A percentile compares a stretch with the other conserved stretches of the same genome.
These are phyloP conservation scores for Oxyscelio sp. DNA, from an alignment of 2,888 invertebrate genomes.

Conservation along the genomic window DNA sequence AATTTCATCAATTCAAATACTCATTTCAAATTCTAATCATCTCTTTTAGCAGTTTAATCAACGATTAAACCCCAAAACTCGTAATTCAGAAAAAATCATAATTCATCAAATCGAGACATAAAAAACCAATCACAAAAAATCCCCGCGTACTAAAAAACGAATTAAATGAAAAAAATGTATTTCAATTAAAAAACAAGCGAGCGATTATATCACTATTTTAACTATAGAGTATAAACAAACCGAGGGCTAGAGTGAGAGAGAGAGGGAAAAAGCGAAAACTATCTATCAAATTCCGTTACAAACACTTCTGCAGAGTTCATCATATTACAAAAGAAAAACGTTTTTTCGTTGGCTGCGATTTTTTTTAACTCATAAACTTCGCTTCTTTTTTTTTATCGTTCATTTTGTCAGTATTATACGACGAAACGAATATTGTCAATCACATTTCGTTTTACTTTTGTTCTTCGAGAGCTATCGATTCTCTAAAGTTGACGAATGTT, in stretches of 20 bases:
- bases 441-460: slow-evolving; percentile 72
- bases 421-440: slow-evolving; percentile 73
- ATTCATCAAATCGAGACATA: neutral
- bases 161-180: slow-evolving; percentile 23
- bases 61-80: too few species aligned
- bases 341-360: slow-evolving; percentile 58
- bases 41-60: too few species aligned
- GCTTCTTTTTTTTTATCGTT: slow-evolving; percentile 66
- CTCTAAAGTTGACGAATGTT: slow-evolving; percentile 71
- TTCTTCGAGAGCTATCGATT: slow-evolving; percentile 70
- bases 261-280: slow-evolving; percentile 58
- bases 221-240: slow-evolving; percentile 64
- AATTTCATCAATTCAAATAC: too few species aligned
- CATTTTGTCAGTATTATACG: slow-evolving; percentile 63
- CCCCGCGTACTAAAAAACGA: neutral
- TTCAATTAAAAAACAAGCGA: slow-evolving; percentile 65
- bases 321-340: slow-evolving; percentile 68
- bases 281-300: slow-evolving; percentile 71
- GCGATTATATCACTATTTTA: slow-evolving; percentile 65
- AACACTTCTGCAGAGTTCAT: slow-evolving; percentile 69
- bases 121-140: neutral
- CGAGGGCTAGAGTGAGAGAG: too few species aligned
- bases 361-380: slow-evolving; percentile 64
- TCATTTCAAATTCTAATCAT: too few species aligned
- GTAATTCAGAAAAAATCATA: neutral